A percentile compares a stretch with the other conserved stretches of the same genome.
phyloP scores from a whole-genome alignment of 2,113 vertebrate species.

The Naja naja region DNA sequence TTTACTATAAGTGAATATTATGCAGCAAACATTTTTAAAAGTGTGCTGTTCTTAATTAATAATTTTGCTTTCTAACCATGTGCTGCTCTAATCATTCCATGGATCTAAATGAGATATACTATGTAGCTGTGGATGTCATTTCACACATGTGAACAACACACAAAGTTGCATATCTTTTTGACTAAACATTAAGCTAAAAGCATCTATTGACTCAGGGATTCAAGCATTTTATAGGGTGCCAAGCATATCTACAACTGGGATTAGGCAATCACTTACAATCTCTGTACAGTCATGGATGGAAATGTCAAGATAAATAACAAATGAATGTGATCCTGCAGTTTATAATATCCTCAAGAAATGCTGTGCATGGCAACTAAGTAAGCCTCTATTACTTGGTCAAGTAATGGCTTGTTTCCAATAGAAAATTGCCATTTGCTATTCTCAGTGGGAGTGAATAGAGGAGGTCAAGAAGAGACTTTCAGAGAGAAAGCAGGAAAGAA shows the following conservation, averaged over 20 bases:
- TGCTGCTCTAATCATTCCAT: constrained; percentile 15
- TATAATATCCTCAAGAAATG: constrained; percentile 34
- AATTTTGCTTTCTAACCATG: neutral
- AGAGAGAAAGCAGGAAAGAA: constrained; percentile 61
- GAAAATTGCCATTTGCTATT: constrained; percentile 54
- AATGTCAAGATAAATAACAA: constrained; percentile 68
- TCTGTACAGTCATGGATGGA: constrained; percentile 60
- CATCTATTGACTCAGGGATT: constrained; percentile 68
- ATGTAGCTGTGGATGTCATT: neutral
- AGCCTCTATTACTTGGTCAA: constrained; percentile 32
- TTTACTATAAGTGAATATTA: neutral
- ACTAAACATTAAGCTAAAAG: constrained; percentile 56
- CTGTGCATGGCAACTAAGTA: constrained; percentile 35
- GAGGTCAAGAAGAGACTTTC: constrained; percentile 50
- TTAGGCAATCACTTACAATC: constrained; percentile 68
- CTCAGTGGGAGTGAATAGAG: constrained; percentile 38
- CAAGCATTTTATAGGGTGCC: constrained; percentile 59
- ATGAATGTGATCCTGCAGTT: constrained; percentile 47
- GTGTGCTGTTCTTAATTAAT: constrained; percentile 19
- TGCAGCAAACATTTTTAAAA: constrained; percentile 29
- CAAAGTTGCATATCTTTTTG: constrained; percentile 54
- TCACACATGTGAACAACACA: neutral
- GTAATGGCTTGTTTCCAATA: constrained; percentile 35
- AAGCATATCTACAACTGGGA: constrained; percentile 70
- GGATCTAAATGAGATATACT: constrained; percentile 8